Conservation (phyloP, 1,140 invertebrate genomes). For the Trichonephila clavipes region DNA sequence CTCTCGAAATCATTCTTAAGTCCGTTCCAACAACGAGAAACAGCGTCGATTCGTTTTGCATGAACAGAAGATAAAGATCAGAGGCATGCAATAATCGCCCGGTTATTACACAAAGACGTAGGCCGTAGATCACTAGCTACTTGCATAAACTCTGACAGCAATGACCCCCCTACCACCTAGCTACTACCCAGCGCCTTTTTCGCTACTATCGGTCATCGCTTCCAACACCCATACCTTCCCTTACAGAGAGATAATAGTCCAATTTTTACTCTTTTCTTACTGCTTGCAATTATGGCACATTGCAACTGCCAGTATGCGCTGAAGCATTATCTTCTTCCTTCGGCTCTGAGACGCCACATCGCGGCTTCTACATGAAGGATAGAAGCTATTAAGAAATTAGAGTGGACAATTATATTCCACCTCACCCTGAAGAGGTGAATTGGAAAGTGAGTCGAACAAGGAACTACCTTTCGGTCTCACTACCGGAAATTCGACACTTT, state of each 20-base stretch:
- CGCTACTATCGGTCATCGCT: conserved; percentile 62
- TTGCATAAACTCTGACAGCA: conserved; percentile 24
- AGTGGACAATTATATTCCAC: conserved; percentile 45
- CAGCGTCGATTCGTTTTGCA: background rate
- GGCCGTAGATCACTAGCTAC: conserved; percentile 57
- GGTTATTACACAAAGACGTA: conserved; percentile 41
- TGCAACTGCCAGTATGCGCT: background rate
- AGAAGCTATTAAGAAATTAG: conserved; percentile 59
- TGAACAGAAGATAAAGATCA: conserved; percentile 30
- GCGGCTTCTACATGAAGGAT: conserved; percentile 53
- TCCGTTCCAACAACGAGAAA: background rate
- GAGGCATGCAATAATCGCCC: conserved; percentile 48
- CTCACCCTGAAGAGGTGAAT: background rate
- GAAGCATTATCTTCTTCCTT: background rate
- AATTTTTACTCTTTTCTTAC: conserved; percentile 27
- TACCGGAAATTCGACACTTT: background rate
- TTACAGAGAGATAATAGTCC: conserved; percentile 44
- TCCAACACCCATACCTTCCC: conserved; percentile 51
- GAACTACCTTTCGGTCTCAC: background rate
- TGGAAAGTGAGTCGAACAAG: background rate
- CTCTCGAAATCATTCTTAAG: background rate
- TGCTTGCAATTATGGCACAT: conserved; percentile 61
- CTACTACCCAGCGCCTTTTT: conserved; percentile 27
- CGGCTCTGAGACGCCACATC: background rate
- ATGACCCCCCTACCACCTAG: conserved; percentile 35